Conservation (phyloP, 2,113 vertebrate species). For the Origma solitaria region DNA sequence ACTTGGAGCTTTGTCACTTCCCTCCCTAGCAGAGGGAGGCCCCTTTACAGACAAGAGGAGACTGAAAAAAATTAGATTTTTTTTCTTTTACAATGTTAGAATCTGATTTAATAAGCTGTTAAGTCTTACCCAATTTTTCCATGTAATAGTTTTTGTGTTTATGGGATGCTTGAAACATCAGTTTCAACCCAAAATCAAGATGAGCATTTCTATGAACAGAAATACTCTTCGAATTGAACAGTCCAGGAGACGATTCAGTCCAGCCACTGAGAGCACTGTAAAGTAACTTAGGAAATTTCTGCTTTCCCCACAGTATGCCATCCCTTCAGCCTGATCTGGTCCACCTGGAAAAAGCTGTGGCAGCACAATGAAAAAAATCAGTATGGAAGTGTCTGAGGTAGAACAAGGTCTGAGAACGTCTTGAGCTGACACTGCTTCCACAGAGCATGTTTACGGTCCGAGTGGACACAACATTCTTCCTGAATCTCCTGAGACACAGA, state of each 20-base stretch:
- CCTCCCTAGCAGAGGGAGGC: not conserved
- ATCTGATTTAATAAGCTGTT: not conserved
- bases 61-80: not conserved
- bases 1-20: not conserved
- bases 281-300: accelerated
- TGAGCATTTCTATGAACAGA: accelerated
- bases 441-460: accelerated
- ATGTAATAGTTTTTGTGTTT: not conserved
- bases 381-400: not conserved
- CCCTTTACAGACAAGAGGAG: not conserved
- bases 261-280: not conserved
- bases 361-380: not conserved
- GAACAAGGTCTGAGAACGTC: not conserved
- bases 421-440: not conserved
- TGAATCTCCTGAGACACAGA: not conserved
- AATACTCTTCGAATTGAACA: not conserved
- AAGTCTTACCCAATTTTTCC: not conserved
- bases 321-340: not conserved
- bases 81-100: not conserved
- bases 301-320: accelerated
- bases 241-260: accelerated
- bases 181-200: not conserved
- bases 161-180: not conserved
- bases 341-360: not conserved
- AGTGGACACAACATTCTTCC: not conserved